Base-by-base conservation (phyloP, 2,113 vertebrate species). In the Nothoprocta pentlandii region DNA sequence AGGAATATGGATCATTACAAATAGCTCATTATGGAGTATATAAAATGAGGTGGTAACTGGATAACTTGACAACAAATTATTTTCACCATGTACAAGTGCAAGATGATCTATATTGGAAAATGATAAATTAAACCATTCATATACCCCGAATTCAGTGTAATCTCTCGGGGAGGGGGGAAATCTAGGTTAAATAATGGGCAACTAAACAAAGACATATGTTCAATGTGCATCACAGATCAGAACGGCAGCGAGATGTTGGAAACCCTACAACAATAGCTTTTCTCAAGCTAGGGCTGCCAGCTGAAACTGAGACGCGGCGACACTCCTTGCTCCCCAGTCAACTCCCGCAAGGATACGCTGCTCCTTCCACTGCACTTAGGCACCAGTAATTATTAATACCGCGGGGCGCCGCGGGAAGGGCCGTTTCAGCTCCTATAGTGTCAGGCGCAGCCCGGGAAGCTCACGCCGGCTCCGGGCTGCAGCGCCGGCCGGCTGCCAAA, bases 51-150 rank as follows among this genome's bases (percentile, higher is more conserved):
- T 81, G 88, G 83, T 90, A 92, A 96, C 77, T 79, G 70, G 86
- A 89, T 87, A 96, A 95, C 90, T 89, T 93, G 95, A 93, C 70
- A 93, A 96, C 88, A 95, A 95, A 90, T 93, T 91, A 88, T 94
- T 96, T 95, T 90, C 70, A 30, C 80, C 76, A 42, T 54, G 76
- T 34, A 63, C n/a, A 70, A 93, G 17, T 67, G 86, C 70, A 90
- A 62, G 90, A 90, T 49, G 86, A 82, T 81, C 69, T 92, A 73
- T 89, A 89, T 74, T 92, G 92, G 80, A 93, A 95, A 96, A 90
- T 90, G 70, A 95, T 62, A 90, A 88, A 95, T 95, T 78, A 95
- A 89, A 90, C 53, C 47, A 61, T 66, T 90, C 53, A 62, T 67
- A 79, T 90, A 71, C 63, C 86, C 74, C 67, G 74, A 92, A 95